These are phyloP conservation scores for Platichthys flesus DNA, from an alignment of 2,113 vertebrate genomes.

Conservation along the genomic window DNA sequence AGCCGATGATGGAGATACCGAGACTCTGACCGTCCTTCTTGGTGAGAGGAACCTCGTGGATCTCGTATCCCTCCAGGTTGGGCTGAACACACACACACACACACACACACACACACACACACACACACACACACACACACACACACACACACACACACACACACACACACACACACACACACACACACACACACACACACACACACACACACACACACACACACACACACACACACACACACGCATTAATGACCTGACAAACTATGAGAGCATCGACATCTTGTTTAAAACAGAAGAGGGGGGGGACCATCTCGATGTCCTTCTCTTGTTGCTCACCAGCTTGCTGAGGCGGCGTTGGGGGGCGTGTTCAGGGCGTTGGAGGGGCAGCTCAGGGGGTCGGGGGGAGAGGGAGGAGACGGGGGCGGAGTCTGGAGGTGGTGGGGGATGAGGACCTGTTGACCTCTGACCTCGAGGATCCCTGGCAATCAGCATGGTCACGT, in stretches of 20 bases:
- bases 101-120: not conserved
- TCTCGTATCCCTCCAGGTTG: conserved; percentile 84
- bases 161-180: conserved; percentile 22
- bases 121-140: conserved; percentile 26
- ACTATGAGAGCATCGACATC: too few species aligned
- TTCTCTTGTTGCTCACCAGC: conserved; percentile 50
- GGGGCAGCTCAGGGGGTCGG: conserved; percentile 1
- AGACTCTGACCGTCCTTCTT: conserved; percentile 94
- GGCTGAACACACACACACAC: conserved; percentile 74
- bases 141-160: not conserved
- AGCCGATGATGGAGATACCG: conserved; percentile 94
- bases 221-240: not conserved
- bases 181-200: not conserved
- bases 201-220: conserved; percentile 18
- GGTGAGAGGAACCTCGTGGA: conserved; percentile 87
- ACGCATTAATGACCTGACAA: not conserved
- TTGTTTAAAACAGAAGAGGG: too few species aligned
- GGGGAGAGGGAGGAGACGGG: conserved; percentile 81
- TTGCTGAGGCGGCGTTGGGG: conserved; percentile 55
- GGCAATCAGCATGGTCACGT: conserved; percentile 90
- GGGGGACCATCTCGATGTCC: not conserved
- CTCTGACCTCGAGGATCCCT: conserved; percentile 82
- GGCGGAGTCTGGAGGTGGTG: conserved; percentile 81
- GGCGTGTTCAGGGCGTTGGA: not conserved
- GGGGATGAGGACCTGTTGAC: conserved; percentile 63